Percentiles rank a stretch among this genome's conserved stretches.
These are phyloP conservation scores for Chascanopsetta lugubris DNA, from an alignment of 2,113 vertebrate species.

Conservation along the genomic window DNA sequence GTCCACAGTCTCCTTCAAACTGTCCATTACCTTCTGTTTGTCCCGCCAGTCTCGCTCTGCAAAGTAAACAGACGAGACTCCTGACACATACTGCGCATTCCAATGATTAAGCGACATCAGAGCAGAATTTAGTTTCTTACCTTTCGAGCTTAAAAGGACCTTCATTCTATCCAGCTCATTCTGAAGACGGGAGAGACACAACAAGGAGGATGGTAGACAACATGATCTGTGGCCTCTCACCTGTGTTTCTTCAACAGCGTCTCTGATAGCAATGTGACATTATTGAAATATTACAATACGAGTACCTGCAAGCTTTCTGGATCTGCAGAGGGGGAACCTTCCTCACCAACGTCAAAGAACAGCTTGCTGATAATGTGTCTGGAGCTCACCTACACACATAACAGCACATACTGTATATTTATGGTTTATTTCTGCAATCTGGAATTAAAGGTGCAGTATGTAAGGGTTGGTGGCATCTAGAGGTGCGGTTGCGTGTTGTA, in stretches of 20 bases:
- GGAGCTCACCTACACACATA: slow-evolving; percentile 85
- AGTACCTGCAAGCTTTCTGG: slow-evolving; percentile 90
- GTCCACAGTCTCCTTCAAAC: slow-evolving; percentile 85
- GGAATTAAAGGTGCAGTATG: too few species aligned
- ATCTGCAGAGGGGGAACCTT: slow-evolving; percentile 76
- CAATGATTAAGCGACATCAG: background rate
- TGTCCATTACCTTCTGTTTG: slow-evolving; percentile 83
- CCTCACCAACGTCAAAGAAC: slow-evolving; percentile 91
- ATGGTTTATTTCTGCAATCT: background rate
- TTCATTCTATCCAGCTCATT: slow-evolving; percentile 90
- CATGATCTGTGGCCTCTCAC: too few species aligned
- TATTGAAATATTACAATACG: background rate
- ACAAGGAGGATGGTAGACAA: background rate
- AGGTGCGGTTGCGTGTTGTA: too few species aligned
- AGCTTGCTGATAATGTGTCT: slow-evolving; percentile 92
- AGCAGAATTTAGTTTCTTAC: slow-evolving; percentile 64
- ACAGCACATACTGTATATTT: background rate
- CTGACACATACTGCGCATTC: background rate
- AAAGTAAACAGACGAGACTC: slow-evolving; percentile 35
- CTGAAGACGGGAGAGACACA: slow-evolving; percentile 74
- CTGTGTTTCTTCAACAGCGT: background rate
- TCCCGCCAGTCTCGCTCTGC: slow-evolving; percentile 89
- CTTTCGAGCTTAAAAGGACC: slow-evolving; percentile 87
- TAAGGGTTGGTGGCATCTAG: background rate
- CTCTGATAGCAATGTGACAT: background rate